phyloP scores from a whole-genome alignment of 2,888 invertebrate genomes.

The Drosophila multiciliata region DNA sequence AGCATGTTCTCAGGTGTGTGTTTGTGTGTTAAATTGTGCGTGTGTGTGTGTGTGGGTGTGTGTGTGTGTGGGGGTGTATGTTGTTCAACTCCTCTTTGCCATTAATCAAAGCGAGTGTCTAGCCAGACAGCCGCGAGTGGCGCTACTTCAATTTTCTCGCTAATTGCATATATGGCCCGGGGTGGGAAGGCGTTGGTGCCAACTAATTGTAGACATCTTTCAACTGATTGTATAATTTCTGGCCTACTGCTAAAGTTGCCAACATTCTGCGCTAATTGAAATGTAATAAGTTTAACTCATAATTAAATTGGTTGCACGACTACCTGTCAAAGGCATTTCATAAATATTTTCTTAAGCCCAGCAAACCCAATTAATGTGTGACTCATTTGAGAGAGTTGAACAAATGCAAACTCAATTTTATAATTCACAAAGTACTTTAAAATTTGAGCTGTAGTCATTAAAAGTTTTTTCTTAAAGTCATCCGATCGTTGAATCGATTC shows the following conservation, averaged over 20 bases:
- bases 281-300: conserved; percentile 56
- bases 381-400: background rate
- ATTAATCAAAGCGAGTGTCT: conserved; percentile 69
- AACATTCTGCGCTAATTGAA: conserved; percentile 58
- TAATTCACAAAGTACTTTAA: background rate
- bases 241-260: conserved; percentile 41
- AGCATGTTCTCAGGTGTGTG: conserved; percentile 24
- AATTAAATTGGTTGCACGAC: conserved; percentile 30
- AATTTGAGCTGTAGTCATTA: background rate
- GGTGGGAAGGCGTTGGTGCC: conserved; percentile 15
- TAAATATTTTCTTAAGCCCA: background rate
- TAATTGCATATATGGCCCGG: conserved; percentile 64
- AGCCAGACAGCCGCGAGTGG: conserved; percentile 68
- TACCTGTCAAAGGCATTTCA: conserved; percentile 8
- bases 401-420: background rate
- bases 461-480: background rate
- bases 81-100: conserved; percentile 42
- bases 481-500: background rate
- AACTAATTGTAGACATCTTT: conserved; percentile 69
- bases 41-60: conserved; percentile 25
- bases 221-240: conserved; percentile 65
- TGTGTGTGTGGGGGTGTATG: conserved; percentile 9
- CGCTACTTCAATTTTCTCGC: conserved; percentile 48
- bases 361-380: background rate
- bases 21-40: conserved; percentile 25